Conservation (phyloP, 2,113 vertebrate species). For the Empidonax traillii region DNA sequence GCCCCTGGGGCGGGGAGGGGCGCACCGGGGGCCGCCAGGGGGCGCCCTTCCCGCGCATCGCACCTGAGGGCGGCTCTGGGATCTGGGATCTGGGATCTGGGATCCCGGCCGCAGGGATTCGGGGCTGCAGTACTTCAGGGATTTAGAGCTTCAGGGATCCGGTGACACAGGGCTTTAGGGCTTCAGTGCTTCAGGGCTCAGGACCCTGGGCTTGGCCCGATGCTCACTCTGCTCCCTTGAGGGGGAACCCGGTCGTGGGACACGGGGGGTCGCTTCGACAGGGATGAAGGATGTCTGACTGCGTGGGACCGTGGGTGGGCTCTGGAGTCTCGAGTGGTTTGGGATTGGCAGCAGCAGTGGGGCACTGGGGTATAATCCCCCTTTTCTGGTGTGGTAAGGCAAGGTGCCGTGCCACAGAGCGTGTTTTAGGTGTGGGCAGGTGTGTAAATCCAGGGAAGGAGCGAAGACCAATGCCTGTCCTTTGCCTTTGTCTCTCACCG, state of each 20-base stretch:
- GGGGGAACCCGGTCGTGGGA: neutral
- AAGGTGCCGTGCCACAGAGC: accelerated
- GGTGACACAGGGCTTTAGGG: neutral
- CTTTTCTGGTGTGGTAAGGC: neutral
- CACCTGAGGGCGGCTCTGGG: neutral
- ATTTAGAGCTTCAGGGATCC: too few relatives aligned
- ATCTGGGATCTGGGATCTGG: too few relatives aligned
- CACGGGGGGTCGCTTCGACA: accelerated
- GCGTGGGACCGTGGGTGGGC: accelerated
- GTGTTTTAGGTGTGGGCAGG: neutral
- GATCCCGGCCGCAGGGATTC: neutral
- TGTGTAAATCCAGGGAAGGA: neutral
- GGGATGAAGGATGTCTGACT: neutral
- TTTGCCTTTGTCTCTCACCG: accelerated
- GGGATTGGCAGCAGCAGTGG: neutral
- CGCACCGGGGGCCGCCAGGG: neutral
- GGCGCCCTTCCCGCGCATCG: neutral
- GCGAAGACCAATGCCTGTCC: accelerated
- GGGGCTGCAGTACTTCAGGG: neutral
- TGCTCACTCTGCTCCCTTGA: neutral
- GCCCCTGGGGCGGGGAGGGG: neutral
- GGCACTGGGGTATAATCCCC: accelerated
- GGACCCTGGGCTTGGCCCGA: neutral
- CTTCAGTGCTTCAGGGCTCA: neutral
- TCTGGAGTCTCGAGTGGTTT: neutral